These are phyloP conservation scores for Athene cunicularia DNA, from an alignment of 2,113 vertebrate species.

Conservation along the genomic window DNA sequence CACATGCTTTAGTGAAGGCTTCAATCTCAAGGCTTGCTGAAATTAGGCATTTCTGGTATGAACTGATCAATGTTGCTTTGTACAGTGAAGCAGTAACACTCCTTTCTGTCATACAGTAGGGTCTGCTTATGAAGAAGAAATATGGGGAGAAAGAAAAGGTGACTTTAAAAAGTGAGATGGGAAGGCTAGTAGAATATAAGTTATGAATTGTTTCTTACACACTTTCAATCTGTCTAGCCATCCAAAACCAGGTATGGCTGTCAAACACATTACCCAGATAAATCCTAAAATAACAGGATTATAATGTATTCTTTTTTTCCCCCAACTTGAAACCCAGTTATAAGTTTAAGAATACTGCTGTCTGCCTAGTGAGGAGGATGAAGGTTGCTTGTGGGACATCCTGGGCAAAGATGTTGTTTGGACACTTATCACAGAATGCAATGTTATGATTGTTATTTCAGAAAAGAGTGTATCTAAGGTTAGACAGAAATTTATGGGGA, in stretches of 20 bases:
- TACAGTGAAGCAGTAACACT: neutral
- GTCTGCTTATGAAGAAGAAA: neutral
- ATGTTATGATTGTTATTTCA: neutral
- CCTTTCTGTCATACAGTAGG: neutral
- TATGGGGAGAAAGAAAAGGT: neutral
- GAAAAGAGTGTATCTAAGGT: neutral
- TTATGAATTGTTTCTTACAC: neutral
- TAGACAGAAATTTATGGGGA: neutral
- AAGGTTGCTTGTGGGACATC: neutral
- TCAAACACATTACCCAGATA: neutral
- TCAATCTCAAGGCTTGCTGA: neutral
- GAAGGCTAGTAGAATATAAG: neutral
- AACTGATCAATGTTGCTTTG: neutral
- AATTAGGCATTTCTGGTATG: neutral
- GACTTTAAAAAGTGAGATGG: neutral
- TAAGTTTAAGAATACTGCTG: neutral
- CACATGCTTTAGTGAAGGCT: neutral
- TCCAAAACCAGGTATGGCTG: neutral
- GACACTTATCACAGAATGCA: neutral
- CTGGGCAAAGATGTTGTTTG: neutral
- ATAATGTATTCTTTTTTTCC: neutral
- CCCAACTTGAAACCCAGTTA: neutral
- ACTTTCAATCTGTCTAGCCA: neutral
- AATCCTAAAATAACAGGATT: neutral
- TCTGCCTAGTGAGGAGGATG: neutral